phyloP scores from a whole-genome alignment of 92 coral and sea anemone species.

The Porites divaricata region DNA sequence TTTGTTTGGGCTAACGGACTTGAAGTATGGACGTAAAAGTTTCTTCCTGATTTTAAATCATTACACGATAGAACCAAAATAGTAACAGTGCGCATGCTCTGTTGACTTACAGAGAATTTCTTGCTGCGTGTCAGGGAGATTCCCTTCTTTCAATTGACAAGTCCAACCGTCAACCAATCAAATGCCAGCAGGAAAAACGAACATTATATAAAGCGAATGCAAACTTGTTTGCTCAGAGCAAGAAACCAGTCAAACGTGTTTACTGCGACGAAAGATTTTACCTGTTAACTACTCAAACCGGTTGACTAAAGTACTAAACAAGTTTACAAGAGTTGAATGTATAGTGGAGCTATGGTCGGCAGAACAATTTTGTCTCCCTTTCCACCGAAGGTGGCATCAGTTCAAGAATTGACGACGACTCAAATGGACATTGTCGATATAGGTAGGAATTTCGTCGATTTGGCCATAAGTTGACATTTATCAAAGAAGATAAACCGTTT shows the following conservation, averaged over 20 bases:
- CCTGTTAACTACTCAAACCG: conserved; percentile 10
- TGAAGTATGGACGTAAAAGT: neutral
- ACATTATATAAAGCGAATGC: conserved; percentile 5
- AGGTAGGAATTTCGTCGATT: conserved; percentile 9
- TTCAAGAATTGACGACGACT: neutral
- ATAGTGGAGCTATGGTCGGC: neutral
- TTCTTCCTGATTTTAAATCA: conserved; percentile 7
- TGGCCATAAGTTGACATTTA: neutral
- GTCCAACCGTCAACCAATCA: neutral
- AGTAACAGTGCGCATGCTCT: neutral
- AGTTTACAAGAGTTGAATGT: neutral
- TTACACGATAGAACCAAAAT: neutral
- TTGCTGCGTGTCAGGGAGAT: conserved; percentile 1
- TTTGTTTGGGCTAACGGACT: neutral
- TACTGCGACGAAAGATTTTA: neutral
- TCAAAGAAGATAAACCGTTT: neutral
- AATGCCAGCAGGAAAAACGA: neutral
- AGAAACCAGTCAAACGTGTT: conserved; percentile 34
- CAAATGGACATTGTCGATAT: neutral
- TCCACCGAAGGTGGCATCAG: neutral
- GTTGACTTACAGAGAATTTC: neutral
- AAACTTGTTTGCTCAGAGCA: neutral
- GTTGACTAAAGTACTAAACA: conserved; percentile 9
- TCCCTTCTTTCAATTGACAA: neutral
- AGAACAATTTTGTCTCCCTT: neutral